Conservation (phyloP, 2,888 invertebrate species). For the Hirtodrosophila trivittata region DNA sequence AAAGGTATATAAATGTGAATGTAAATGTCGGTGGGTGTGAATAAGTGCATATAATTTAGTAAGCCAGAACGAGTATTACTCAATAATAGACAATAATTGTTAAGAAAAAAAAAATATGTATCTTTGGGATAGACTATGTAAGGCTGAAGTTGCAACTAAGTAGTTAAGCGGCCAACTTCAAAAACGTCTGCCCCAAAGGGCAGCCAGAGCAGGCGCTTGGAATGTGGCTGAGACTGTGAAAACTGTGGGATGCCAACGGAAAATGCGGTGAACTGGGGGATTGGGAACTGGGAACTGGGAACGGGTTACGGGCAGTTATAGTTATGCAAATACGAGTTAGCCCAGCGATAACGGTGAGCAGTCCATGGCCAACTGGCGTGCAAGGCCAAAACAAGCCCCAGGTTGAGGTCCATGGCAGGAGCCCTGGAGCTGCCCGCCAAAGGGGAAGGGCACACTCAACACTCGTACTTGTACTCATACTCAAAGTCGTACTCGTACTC, state of each 20-base stretch:
- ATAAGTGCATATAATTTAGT: slow-evolving; percentile 14
- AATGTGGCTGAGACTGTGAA: slow-evolving; percentile 9
- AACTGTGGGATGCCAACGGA: slow-evolving; percentile 1
- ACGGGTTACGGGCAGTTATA: slow-evolving; percentile 20
- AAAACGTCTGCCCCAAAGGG: slow-evolving; percentile 10
- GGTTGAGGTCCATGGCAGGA: slow-evolving; percentile 1
- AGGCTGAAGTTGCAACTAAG: slow-evolving; percentile 1
- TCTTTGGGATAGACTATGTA: slow-evolving; percentile 13
- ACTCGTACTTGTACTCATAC: not conserved
- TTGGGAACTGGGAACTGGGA: not conserved
- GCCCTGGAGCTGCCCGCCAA: not conserved
- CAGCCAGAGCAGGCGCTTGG: slow-evolving; percentile 13
- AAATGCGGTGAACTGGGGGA: not conserved
- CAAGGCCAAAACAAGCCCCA: slow-evolving; percentile 29
- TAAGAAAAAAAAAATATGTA: slow-evolving; percentile 10
- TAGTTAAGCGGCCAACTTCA: slow-evolving; percentile 31
- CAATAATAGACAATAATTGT: not conserved
- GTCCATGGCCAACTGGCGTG: slow-evolving; percentile 33
- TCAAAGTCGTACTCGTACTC: no score
- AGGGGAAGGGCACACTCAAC: not conserved
- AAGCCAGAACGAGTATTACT: slow-evolving; percentile 3
- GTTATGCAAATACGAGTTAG: slow-evolving; percentile 48
- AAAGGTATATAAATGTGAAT: slow-evolving; percentile 6
- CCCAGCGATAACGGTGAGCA: slow-evolving; percentile 42
- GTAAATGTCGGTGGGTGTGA: slow-evolving; percentile 27